Evolutionary conservation across 2,888 invertebrate genomes (phyloP), one percentile per base, ranked within the genome.

Genomic region (Hyalella azteca): DNA sequence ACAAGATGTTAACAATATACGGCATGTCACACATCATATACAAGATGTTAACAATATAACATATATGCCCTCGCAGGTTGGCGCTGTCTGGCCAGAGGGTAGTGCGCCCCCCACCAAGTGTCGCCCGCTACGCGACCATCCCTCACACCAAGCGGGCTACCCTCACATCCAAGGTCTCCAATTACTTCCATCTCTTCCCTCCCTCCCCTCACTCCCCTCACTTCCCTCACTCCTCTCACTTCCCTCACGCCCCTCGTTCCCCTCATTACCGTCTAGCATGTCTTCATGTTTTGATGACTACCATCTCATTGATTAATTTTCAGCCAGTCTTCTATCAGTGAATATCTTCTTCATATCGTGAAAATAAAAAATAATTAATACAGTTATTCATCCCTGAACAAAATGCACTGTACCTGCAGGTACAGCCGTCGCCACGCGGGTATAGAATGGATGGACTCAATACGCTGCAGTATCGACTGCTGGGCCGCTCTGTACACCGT

Each of bases 51-150:
- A n/a, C n/a, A n/a, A n/a, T n/a, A n/a, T n/a, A n/a, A n/a, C n/a
- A n/a, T n/a, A n/a, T n/a, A n/a, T n/a, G n/a, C n/a, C 77, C 60
- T 54, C 81, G 2, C 81, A 87, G 87, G 81, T 85, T 88, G 78
- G 86, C 87, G 81, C 87, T 87, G 78, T 86, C 87, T 7, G 88
- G 88, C 13, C 85, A 89, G 40, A 86, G 88, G 66, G 87, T 90
- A 36, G 88, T 89, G 0, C 85, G 90, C 50, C 90, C 90, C 0
- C 89, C 89, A n/a, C 87, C 88, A 79, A 87, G 87, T 81, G 86
- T 90, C 13, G 91, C 89, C 0, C 86, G 90, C 26, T 91, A 90
- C 86, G 90, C 89, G 66, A 91, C 91, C 91, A 88, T 91, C 66
- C 89, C 90, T 83, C 91, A 91, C 78, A 41, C 54, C 60, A 83